These are phyloP conservation scores for Bombyx mandarina DNA, from an alignment of 1,140 invertebrate species.

Conservation along the genomic window DNA sequence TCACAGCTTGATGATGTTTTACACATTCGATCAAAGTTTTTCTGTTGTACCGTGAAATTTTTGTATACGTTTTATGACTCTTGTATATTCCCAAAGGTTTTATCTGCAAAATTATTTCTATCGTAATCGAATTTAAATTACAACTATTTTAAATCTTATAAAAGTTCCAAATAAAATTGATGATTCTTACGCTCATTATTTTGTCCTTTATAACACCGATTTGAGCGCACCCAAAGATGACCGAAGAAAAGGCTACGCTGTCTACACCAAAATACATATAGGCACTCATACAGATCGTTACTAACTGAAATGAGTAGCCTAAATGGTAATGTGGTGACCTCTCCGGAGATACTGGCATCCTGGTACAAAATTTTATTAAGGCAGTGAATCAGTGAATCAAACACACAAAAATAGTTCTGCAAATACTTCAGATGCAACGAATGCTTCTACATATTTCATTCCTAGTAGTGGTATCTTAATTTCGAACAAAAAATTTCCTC, in stretches of 20 bases:
- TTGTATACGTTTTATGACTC: slow-evolving; percentile 6
- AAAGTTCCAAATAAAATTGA: neutral
- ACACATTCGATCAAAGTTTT: slow-evolving; percentile 39
- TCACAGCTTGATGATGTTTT: slow-evolving; percentile 41
- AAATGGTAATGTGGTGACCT: slow-evolving; percentile 40
- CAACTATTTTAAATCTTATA: neutral
- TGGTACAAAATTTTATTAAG: slow-evolving; percentile 12
- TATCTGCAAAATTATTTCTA: slow-evolving; percentile 16
- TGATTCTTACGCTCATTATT: slow-evolving; percentile 31
- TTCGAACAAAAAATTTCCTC: no score
- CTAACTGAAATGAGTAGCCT: slow-evolving; percentile 42
- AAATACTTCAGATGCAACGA: no score
- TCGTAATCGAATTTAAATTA: neutral
- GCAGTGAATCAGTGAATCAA: neutral
- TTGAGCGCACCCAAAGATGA: slow-evolving; percentile 54
- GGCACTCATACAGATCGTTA: slow-evolving; percentile 51
- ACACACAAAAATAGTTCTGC: no score
- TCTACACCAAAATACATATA: slow-evolving; percentile 61
- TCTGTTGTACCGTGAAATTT: slow-evolving; percentile 20
- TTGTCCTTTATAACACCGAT: slow-evolving; percentile 53
- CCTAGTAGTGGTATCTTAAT: no score
- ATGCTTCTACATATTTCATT: no score
- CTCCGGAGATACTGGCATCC: slow-evolving; percentile 51
- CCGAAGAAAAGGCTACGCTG: slow-evolving; percentile 42
- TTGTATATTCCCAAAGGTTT: slow-evolving; percentile 12